These are phyloP conservation scores for Arenaria interpres DNA, from an alignment of 2,113 vertebrate species.

Conservation along the genomic window DNA sequence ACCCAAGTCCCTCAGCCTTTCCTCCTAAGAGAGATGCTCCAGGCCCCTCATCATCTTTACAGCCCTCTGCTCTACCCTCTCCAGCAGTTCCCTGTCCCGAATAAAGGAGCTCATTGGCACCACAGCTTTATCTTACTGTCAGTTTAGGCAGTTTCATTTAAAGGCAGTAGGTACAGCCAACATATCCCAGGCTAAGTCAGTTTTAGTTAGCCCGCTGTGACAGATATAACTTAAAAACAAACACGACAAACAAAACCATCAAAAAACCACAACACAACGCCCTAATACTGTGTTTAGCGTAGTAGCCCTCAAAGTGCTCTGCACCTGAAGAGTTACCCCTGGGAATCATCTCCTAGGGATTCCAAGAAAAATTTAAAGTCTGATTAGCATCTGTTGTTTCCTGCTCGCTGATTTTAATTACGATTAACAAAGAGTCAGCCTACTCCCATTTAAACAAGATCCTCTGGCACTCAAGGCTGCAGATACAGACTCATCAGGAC, in stretches of 20 bases:
- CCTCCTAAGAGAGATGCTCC: no score
- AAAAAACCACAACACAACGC: neutral
- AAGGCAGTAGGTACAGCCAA: neutral
- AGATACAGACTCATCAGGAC: neutral
- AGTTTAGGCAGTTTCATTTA: neutral
- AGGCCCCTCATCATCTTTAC: no score
- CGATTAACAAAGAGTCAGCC: neutral
- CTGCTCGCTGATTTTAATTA: conserved; percentile 20
- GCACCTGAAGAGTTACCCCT: neutral
- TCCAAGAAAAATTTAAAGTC: neutral
- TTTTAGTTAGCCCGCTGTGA: neutral
- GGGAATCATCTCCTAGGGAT: neutral
- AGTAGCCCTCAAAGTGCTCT: neutral
- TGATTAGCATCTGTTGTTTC: conserved; percentile 31
- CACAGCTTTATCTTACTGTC: neutral
- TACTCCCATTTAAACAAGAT: neutral
- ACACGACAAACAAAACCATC: neutral
- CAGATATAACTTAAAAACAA: neutral
- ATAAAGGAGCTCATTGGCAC: neutral
- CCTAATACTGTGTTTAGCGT: rapidly evolving
- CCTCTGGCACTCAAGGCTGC: neutral
- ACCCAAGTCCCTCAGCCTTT: no score
- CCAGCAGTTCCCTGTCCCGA: no score
- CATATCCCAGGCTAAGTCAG: neutral
- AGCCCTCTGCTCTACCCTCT: no score